Evolutionary conservation across 2,113 vertebrate species (phyloP), one percentile per base, ranked within the genome.

Genomic region (Erinaceus europaeus): DNA sequence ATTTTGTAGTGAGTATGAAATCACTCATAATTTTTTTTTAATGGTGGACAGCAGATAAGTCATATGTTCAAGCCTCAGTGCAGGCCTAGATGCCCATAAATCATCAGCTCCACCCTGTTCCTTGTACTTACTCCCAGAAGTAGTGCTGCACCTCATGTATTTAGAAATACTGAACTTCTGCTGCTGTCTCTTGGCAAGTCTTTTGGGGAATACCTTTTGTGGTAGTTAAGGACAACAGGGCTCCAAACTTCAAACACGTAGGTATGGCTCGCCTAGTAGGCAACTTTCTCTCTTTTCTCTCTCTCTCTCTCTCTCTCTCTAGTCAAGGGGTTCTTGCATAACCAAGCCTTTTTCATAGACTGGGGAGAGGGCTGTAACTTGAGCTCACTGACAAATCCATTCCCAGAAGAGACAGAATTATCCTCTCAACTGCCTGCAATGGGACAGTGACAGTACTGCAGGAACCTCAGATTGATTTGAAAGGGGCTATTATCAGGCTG

Each of bases 191-290:
- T 65, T 48, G 57, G 14, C 40, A 25, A 21, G 5, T 25, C 3
- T n/a, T 74, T 53, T 29, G 50, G 32, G 20, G 18, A 38, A 1
- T n/a, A 2, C 40, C 12, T 68, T 29, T 9, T 4, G 5, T 5
- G 14, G 5, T 20, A 21, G 34, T 13, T 72, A 32, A 76, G 10
- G n/a, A 68, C 23, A 29, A 8, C 20, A 38, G 3, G 1, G 25
- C 18, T n/a, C 38, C n/a, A 81, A 36, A 64, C 34, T 10, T 57
- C 23, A 59, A 38, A 11, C 4, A 20, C 20, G 15, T 6, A 13
- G 36, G 9, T 17, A 9, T 0, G 0, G n/a, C 18, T 25, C 36
- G 4, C 20, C 32, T 36, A 27, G 23, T 1, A 1, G 73, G n/a
- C 8, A 32, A 25, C 7, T 25, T 50, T 17, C 40, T 55, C 14